Evolutionary conservation across 2,888 invertebrate species (phyloP), one percentile per base, ranked within the genome.

Genomic region (Drosophila sordidula): DNA sequence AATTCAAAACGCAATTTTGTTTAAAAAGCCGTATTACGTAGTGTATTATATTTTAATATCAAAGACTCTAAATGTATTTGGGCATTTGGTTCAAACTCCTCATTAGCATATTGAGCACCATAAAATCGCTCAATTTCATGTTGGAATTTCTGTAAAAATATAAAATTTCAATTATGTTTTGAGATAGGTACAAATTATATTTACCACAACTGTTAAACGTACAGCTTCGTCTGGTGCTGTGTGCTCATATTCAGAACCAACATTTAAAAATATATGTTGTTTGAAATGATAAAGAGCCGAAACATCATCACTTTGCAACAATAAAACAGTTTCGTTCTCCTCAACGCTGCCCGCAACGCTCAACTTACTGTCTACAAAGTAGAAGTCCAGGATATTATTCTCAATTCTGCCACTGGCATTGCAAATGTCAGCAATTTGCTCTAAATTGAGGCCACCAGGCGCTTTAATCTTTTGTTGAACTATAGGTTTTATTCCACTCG

Each of bases 41-140:
- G 52, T 68, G 86, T 78, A 25, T 63, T 66, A 72, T 91, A 90
- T 52, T 90, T 76, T 3, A 76, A 73, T 32, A 64, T 47, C 29
- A 90, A 52, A 14, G 78, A 80, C 32, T 88, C 86, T 18, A 89
- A 70, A 68, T 87, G 87, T 46, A 89, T 59, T 45, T 50, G 11
- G 0, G 50, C 38, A 44, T 63, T 79, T 1, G 50, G 29, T 36
- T 71, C 64, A 14, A 38, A n/a, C 1, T 68, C 54, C 25, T 54
- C 51, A 11, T 50, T 49, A 6, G 29, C 12, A 50, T 50, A 38
- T 54, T 70, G 71, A 1, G 62, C 52, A 4, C 85, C 80, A 70
- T 87, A 87, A 45, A 83, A 78, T 11, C 70, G 75, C 25, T 90
- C 89, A 47, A 88, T 56, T 39, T 90, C 83, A 34, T 78, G 80